Evolutionary conservation across 2,797 vertebrate genomes (phyloP), one percentile per base, ranked within the genome.

Genomic region (Pelobates cultripes): DNA sequence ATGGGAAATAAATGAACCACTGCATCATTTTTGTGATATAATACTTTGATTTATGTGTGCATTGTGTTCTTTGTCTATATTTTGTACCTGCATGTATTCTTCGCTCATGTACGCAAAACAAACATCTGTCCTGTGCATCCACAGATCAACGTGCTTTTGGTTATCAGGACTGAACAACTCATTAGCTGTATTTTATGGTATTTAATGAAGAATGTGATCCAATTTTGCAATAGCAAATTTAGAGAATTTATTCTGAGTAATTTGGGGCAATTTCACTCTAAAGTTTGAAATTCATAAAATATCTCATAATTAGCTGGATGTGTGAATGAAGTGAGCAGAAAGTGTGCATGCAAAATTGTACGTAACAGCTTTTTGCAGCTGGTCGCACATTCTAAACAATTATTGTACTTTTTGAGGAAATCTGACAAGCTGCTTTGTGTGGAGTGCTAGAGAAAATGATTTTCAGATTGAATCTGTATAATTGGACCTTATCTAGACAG

Each of bases 11-110:
- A 41, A 76, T 61, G n/a, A 57, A 57, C 67, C 55, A 75, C 55
- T 44, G 60, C 51, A 55, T 77, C 79, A 76, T 51, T 45, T 79
- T 81, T 75, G 60, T 68, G 73, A 63, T 41, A 55, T 64, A 81
- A 81, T 44, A 55, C 73, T 77, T 45, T 67, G 12, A 66, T 67
- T 74, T 66, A 80, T 73, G 66, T 68, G 61, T 57, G 61, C 43
- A 68, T 55, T 43, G 53, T 57, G 63, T 67, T 71, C 14, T 43
- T 74, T 74, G 41, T 47, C 14, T 66, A 47, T 43, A 78, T 79
- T 79, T 73, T 64, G 73, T 43, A 79, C 4, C 14, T 61, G 57
- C 10, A 5, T 51, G 55, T 14, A 57, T 57, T 57, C 55, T 57
- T 14, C 28, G 28, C 28, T 28, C 28, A 28, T 57, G 9, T 57